Base-by-base conservation (phyloP, 1,140 invertebrate genomes). In the Sinonovacula constricta region DNA sequence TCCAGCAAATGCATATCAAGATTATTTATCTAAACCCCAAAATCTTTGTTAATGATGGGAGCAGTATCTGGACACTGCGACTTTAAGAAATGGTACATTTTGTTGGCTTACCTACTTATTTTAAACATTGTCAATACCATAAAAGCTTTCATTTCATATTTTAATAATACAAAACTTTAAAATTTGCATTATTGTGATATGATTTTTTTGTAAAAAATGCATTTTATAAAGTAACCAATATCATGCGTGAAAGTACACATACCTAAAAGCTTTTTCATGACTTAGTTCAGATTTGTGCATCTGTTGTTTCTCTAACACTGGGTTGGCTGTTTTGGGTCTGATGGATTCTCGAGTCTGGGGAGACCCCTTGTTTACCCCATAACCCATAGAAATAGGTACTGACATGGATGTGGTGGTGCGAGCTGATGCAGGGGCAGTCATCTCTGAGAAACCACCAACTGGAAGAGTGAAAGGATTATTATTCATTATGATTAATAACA, bases 211-310 rank as follows among this genome's bases (percentile, higher is more conserved):
- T n/a, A n/a, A n/a, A n/a, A n/a, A n/a, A n/a, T n/a, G n/a, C n/a
- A n/a, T n/a, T n/a, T n/a, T n/a, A n/a, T n/a, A n/a, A n/a, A n/a
- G n/a, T n/a, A n/a, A n/a, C n/a, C n/a, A n/a, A n/a, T n/a, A n/a
- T 26, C 24, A 14, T 22, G 4, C 5, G 2, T 69, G n/a, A 10
- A 54, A 56, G 14, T 69, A 14, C 51, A 54, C 30, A 57, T 74
- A 88, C 87, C 88, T 86, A 72, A 86, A 89, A 34, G 86, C 79
- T 77, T 83, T 85, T 59, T 88, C 83, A 45, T 81, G 56, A 67
- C 83, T 83, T 3, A 86, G 75, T 36, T 85, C 82, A 30, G 67
- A 45, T 74, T 88, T 86, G 18, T 79, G 67, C 33, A 72, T 57
- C 68, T 80, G 82, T 62, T 79, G 66, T 31, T 81, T 67, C 34